Base-by-base conservation (phyloP, 2,888 invertebrate species). In the Macrosiphum euphorbiae region DNA sequence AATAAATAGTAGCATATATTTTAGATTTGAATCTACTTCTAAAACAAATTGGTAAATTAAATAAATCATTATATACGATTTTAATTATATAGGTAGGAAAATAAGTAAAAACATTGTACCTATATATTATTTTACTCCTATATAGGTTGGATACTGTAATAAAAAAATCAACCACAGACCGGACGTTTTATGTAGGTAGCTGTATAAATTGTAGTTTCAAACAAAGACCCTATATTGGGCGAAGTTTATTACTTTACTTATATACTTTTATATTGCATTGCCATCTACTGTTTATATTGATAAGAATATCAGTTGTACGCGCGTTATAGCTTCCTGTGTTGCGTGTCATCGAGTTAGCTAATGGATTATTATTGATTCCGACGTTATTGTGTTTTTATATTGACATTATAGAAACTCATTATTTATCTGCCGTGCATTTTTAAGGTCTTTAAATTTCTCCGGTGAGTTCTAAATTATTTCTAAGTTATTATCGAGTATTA, bases 311-410 rank as follows among this genome's bases (percentile, higher is more conserved):
- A 78, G 35, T 78, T 67, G 61, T 67, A 89, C 28, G 13, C 28
- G 3, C 28, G 58, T 58, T n/a, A 4, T 67, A 61, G 47, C 5
- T 67, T 67, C 90, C 47, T 11, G 11, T 67, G 47, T 67, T 90
- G 90, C 67, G 35, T 67, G 90, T 90, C n/a, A 67, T 28, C 1
- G 24, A 47, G n/a, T 67, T 50, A 67, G 5, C 90, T 90, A 90
- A 90, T 90, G 90, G 67, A 90, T 47, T 89, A 61, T 61, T 90
- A 90, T 90, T 67, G 90, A 90, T 90, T 35, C 78, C 20, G 8
- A 78, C 78, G 20, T 78, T 78, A 35, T 78, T 78, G 3, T 16
- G 35, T 61, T 89, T 89, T 58, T 8, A 61, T 61, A 89, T 88
- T 55, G 35, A 11, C 52, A 26, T 55, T 35, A 78, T 0, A 78